Percentiles rank a stretch among this genome's conserved stretches.
Evolutionary conservation across 2,113 vertebrate genomes (phyloP).

Genomic region (Paramormyrops kingsleyae): DNA sequence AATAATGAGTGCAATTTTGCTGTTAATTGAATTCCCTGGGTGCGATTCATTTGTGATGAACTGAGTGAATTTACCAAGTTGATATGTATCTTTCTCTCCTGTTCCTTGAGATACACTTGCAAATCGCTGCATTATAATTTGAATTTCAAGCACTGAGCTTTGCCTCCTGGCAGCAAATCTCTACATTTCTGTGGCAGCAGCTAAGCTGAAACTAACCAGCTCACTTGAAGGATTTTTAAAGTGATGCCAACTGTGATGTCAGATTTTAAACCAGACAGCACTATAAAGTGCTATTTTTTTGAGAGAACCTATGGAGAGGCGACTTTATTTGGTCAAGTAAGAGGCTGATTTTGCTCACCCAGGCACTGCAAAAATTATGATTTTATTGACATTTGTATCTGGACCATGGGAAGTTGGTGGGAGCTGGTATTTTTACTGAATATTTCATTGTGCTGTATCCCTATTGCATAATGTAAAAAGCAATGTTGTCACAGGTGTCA

Average conservation of each 20-base stretch:
- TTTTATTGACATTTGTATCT: neutral
- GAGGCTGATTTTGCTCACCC: neutral
- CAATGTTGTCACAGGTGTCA: neutral
- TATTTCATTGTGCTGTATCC: neutral
- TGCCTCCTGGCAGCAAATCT: neutral
- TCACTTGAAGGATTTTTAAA: neutral
- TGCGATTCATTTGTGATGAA: neutral
- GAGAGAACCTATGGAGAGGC: neutral
- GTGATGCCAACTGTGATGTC: neutral
- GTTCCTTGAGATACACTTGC: neutral
- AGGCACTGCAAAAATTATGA: neutral
- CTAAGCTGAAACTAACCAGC: neutral
- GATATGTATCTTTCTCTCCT: neutral
- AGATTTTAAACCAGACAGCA: neutral
- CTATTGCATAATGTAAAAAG: neutral
- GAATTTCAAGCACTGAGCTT: neutral
- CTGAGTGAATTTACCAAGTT: neutral
- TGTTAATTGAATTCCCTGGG: neutral
- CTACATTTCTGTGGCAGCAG: neutral
- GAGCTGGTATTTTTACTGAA: neutral
- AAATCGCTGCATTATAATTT: neutral
- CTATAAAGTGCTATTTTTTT: neutral
- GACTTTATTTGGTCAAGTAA: neutral
- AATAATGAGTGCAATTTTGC: neutral
- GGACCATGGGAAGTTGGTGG: neutral